Conservation (phyloP, 2,113 vertebrate species). For the Willisornis vidua region DNA sequence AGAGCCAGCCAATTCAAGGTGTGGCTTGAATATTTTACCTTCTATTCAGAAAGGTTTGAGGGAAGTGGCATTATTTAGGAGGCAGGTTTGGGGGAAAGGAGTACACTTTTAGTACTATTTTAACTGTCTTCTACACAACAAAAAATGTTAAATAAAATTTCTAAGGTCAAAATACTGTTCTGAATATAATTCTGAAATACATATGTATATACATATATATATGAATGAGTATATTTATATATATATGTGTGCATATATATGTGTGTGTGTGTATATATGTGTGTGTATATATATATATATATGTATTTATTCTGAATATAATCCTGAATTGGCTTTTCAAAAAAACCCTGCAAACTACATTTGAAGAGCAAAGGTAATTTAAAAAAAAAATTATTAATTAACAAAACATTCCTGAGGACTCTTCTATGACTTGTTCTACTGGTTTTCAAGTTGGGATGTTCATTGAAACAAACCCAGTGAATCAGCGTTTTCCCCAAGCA, state of each 20-base stretch:
- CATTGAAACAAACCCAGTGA: not conserved
- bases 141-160: not conserved
- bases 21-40: not conserved
- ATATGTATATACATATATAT: too few relatives aligned
- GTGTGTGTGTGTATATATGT: too few relatives aligned
- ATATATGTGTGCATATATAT: too few relatives aligned
- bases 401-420: not conserved
- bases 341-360: not conserved
- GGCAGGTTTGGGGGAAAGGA: not conserved
- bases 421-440: not conserved
- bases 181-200: not conserved
- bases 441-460: not conserved
- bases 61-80: not conserved
- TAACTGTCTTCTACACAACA: not conserved
- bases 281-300: too few relatives aligned
- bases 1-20: accelerated
- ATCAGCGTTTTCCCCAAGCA: not conserved
- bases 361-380: not conserved
- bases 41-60: not conserved
- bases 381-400: not conserved
- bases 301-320: not conserved
- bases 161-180: not conserved
- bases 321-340: not conserved
- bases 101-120: not conserved
- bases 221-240: too few relatives aligned